Evolutionary conservation across 1,140 invertebrate species (phyloP), one percentile per base, ranked within the genome.

Genomic region (Papilio dardanus): DNA sequence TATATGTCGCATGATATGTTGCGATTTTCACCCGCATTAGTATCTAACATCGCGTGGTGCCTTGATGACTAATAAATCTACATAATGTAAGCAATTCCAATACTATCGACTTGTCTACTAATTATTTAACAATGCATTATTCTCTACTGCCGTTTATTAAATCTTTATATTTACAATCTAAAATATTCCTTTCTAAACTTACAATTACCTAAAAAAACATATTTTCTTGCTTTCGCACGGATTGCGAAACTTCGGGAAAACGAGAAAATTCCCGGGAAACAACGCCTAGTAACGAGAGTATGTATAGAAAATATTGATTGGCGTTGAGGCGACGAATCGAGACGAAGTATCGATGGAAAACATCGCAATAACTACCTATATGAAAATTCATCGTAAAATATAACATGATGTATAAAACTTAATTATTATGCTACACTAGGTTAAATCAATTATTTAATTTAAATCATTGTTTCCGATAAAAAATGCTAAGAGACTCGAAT

Each of bases 11-110:
- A 68, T 68, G 35, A 7, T 40, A 69, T 40, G 3, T 35, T 10
- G 33, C 35, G 7, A 40, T 40, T 69, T 69, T 69, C 67, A 69
- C 67, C 19, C 19, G 67, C 67, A 42, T 69, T 24, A 33, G 35
- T 40, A 37, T 69, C 65, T 66, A 31, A 66, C 28, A 35, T 66
- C 54, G 54, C 54, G 54, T 62, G 54, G 33, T 69, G 21, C 33
- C 19, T 40, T 19, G 67, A 35, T 69, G 67, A 69, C 31, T 62
- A 62, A 62, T 21, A 42, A 16, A 69, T 69, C 67, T 69, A 16
- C 67, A 69, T 69, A 69, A 69, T 69, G 65, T 67, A 67, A 30
- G 35, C 35, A 69, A 69, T n/a, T 40, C 21, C 33, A 40, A 69
- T 35, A 21, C 1, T 24, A 19, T 40, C 35, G 31, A 42, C 19